phyloP scores from a whole-genome alignment of 2,113 vertebrate genomes.

The human (Homo sapiens) region GRCh38 chr4:175193001-175193500 shows the following conservation, averaged over 20 bases:
- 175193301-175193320: background rate
- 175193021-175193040: background rate
- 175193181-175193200: background rate
- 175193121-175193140: background rate
- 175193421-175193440: background rate
- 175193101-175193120: background rate
- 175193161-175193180: background rate
- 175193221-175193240: constrained; percentile 2
- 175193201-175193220: background rate
- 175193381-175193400: background rate
- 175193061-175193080: background rate
- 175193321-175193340: background rate
- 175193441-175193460: background rate
- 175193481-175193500: background rate
- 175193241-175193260: background rate
- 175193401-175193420: background rate
- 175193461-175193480: background rate
- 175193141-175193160: background rate
- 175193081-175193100: background rate
- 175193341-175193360: background rate
- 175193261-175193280: background rate
- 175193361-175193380: background rate
- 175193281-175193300: background rate
- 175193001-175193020: background rate
- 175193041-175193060: background rate